Evolutionary conservation across 2,797 vertebrate genomes (phyloP), one percentile per base, ranked within the genome.

Genomic region (Spatula clypeata): DNA sequence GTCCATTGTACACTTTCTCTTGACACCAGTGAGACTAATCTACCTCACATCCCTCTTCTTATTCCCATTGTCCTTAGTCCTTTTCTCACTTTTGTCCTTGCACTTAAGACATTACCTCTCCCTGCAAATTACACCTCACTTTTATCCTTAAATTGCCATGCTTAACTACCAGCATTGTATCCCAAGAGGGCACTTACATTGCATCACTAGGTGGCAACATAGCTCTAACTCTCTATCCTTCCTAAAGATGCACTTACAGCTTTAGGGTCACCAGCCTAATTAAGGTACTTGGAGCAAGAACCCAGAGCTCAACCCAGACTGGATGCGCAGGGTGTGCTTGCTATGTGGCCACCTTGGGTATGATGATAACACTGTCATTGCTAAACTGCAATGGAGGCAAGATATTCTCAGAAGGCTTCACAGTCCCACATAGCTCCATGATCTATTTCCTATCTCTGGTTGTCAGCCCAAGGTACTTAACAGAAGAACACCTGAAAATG

Each of bases 201-300:
- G 4, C 26, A 57, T 88, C 95, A 79, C 86, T 94, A 97, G 96
- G 62, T 84, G 96, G 95, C 95, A 95, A 88, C 53, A 44, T 49
- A 57, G 85, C 70, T 70, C 62, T 81, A 47, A 60, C 24, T 70
- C 40, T 27, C 27, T 4, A 7, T 8, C 13, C 18, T 38, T 34
- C 21, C 9, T 18, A 4, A 76, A 60, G 42, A 1, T 3, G 7
- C 5, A 9, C 5, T 3, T 2, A 0, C 4, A n/a, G 32, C 23
- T 76, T 31, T 7, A 45, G 26, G 20, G 20, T 53, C 26, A 29
- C 4, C 24, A 51, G 29, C 34, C 11, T 20, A 32, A 21, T 26
- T 67, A 31, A 6, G 55, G n/a, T 13, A 11, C 34, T 32, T 12
- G 32, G 34, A 29, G 1, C 42, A 51, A 75, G 51, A 47, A 9